Evolutionary conservation across 2,113 vertebrate species (phyloP), one percentile per base, ranked within the genome.

Genomic region (Eulemur rufifrons): DNA sequence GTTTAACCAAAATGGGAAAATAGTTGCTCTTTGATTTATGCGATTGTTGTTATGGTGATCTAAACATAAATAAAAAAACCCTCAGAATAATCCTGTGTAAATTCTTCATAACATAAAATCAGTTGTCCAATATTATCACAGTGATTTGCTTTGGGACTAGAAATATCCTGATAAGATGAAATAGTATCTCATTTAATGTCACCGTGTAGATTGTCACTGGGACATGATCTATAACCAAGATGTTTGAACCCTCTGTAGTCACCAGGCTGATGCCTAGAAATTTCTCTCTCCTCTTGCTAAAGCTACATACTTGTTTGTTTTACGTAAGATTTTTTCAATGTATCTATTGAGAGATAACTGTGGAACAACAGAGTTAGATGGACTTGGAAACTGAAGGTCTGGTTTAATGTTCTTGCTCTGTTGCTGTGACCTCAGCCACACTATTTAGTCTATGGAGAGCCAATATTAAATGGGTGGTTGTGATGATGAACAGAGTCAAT

Each of bases 81-180:
- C 15, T 84, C 25, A 14, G 39, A 59, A 85, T 78, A 71, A 61
- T 47, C n/a, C 95, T 7, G 7, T 66, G 0, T 86, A 83, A 94
- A 52, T 83, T 81, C 15, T 84, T 94, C 59, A 80, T 86, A 86
- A 82, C 12, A 81, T 89, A 17, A 68, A 87, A 82, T 86, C 39
- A 68, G 6, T 80, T 87, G 5, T 61, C 25, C 10, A 74, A 32
- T 87, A 77, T 78, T 82, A 85, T 87, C 73, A 37, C 21, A 63
- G 25, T 54, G 89, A 89, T 78, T 47, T 95, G 32, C 13, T 92
- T 96, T 94, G 37, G 25, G 4, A 77, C 47, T 68, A 80, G 42
- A 86, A 89, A 83, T 89, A 56, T 52, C 29, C 29, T 66, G 52
- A 42, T 69, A 89, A 86, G 59, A 68, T 90, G 29, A 94, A 96